Evolutionary conservation across 2,113 vertebrate genomes (phyloP).

Genomic region (Hippoglossus stenolepis): DNA sequence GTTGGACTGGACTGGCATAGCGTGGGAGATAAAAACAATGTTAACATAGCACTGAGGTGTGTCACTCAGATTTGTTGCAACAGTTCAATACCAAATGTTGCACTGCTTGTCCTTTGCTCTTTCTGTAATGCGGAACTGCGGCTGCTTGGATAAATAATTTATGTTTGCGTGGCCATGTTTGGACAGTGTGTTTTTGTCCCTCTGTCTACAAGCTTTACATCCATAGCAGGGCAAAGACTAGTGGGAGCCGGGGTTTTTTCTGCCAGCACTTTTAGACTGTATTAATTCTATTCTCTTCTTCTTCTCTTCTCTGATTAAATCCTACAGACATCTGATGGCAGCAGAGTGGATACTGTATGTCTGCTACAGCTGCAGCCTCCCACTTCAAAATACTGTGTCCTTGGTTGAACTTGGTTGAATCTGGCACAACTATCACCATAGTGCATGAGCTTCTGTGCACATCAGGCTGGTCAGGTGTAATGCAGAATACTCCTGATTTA

Average conservation of each 20-base stretch:
- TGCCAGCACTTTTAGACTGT: not conserved
- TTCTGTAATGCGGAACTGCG: conserved; percentile 40
- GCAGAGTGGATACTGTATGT: not conserved
- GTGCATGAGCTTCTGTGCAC: not conserved
- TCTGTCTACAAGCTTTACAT: conserved; percentile 8
- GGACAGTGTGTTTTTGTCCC: conserved; percentile 10
- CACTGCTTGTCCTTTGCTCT: conserved; percentile 16
- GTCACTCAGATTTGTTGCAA: not conserved
- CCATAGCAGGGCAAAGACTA: not conserved
- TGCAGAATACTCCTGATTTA: not conserved
- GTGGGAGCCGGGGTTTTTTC: not conserved
- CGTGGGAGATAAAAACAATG: too few relatives aligned
- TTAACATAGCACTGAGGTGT: too few relatives aligned
- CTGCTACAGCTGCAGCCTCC: not conserved
- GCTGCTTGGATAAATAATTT: conserved; percentile 55
- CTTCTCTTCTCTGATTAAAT: not conserved
- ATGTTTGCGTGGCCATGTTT: conserved; percentile 38
- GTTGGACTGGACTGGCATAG: not conserved
- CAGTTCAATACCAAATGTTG: conserved; percentile 19
- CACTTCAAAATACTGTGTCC: not conserved
- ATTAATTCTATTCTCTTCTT: not conserved
- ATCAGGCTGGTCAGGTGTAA: not conserved
- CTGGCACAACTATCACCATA: not conserved
- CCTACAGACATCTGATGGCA: not conserved
- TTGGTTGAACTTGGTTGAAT: conserved; percentile 3